Evolutionary conservation across 2,113 vertebrate genomes (phyloP), one percentile per base, ranked within the genome.

Genomic region (Proteles cristata): DNA sequence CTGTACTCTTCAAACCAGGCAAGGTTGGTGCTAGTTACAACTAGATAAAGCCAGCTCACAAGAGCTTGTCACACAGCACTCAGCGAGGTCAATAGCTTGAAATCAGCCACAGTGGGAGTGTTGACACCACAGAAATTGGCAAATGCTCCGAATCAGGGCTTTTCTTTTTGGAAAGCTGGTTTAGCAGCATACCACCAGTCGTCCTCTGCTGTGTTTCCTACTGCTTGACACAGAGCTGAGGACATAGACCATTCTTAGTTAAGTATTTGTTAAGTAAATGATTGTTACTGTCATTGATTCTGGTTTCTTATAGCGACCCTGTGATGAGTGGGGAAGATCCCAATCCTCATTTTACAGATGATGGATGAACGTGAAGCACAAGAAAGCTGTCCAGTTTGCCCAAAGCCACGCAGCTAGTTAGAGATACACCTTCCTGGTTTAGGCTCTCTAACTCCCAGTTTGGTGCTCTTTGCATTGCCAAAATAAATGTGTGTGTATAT

Each of bases 331-430:
- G 25, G 73, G 31, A 93, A 7, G 15, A 48, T 43, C 66, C n/a
- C 8, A 28, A 5, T 63, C 55, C 3, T 93, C 48, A 26, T 19
- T 48, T 84, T 28, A 88, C 2, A 81, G 35, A 93, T 50, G 16
- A 90, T 55, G 43, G 16, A 90, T 55, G 43, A 88, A 84, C 7
- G 7, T 95, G 77, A 63, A 83, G 31, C 12, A 31, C 81, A 95
- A 66, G 28, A 31, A 89, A 71, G 8, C 9, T 69, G 12, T 68
- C 31, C 55, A 68, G 6, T 0, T 58, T 91, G 25, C 50, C 65
- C 21, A 45, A 84, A 21, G 26, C 71, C 79, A 77, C 11, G 0
- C 1, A 61, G n/a, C 35, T 66, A 31, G 11, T 80, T 45, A 90
- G 45, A 87, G 23, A 45, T 14, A n/a, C 1, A 21, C 77, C 31